These are phyloP conservation scores for Bellardia bayeri DNA, from an alignment of 2,888 invertebrate genomes.

Conservation along the genomic window DNA sequence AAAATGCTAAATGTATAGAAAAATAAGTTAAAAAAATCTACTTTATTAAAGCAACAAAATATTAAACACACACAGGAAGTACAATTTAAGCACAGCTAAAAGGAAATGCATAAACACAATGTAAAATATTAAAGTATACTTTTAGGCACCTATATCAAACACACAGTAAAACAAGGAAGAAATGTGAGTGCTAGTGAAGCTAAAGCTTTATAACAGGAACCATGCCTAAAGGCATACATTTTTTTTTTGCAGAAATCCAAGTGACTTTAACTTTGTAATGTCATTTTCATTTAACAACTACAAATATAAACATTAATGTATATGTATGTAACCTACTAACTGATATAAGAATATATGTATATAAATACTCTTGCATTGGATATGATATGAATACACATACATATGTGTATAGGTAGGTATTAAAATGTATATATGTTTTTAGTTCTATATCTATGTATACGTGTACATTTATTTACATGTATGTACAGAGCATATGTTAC, in stretches of 20 bases:
- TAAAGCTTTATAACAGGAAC: not conserved
- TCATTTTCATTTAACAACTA: not conserved
- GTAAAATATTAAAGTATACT: constrained; percentile 46
- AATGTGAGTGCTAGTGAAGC: not conserved
- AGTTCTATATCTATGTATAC: not conserved
- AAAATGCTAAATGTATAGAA: constrained; percentile 42
- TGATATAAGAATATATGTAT: constrained; percentile 28
- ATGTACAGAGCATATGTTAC: not conserved
- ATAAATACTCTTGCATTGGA: not conserved
- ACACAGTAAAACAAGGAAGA: not conserved
- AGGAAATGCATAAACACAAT: constrained; percentile 44
- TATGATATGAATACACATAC: not conserved
- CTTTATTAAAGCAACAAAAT: not conserved
- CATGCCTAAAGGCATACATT: constrained; percentile 30
- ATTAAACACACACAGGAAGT: constrained; percentile 45
- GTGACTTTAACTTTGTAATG: constrained; percentile 50
- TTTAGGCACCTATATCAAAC: constrained; percentile 53
- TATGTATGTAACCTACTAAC: constrained; percentile 63
- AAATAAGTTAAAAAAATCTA: constrained; percentile 17
- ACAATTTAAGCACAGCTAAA: constrained; percentile 33
- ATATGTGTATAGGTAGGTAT: not conserved
- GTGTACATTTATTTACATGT: not conserved
- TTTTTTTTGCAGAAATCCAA: constrained; percentile 6
- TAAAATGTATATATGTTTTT: not conserved
- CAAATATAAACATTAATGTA: not conserved